Base-by-base conservation (phyloP, 2,888 invertebrate genomes). In the Nomada flava region DNA sequence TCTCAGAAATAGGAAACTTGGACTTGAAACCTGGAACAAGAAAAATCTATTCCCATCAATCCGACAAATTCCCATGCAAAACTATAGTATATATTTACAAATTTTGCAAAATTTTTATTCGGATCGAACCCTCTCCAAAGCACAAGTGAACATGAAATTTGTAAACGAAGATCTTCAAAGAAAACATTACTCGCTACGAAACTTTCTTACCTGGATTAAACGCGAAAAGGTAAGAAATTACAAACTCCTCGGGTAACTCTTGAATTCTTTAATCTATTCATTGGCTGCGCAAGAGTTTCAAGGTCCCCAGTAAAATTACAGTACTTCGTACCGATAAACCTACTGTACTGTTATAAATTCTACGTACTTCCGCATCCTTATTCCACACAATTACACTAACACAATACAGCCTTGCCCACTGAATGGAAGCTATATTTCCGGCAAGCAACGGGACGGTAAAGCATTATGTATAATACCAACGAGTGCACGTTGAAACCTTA, bases 391-490 rank as follows among this genome's bases (percentile, higher is more conserved):
- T 18, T 26, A 18, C 2, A 52, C 26, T 36, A 4, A 15, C 11
- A 20, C 53, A 42, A 11, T 42, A 55, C 3, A 55, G 29, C 20
- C 11, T n/a, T 15, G 13, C 20, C 60, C 62, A 15, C 44, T 20
- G 13, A 20, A 23, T 63, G 44, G 62, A 62, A 42, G 20, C 10
- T 20, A 26, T 10, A 23, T 23, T 47, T 64, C 47, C 64, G 64
- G 53, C 13, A 53, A 53, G n/a, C 29, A 65, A 52, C 65, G 65
- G n/a, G 36, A 65, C 50, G 26, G 23, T n/a, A 29, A 26, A 64
- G 10, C 29, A 18, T 13, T 52, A 36, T 7, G 36, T 36, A 36
- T 53, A 53, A 36, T 1, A n/a, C 36, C 47, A 18, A 29, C 2
- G 47, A 47, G 57, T 44, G 26, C 44, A 9, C 18, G 47, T 4